These are phyloP conservation scores for Sebastes wilsoni DNA, from an alignment of 2,797 vertebrate species.

Conservation along the genomic window DNA sequence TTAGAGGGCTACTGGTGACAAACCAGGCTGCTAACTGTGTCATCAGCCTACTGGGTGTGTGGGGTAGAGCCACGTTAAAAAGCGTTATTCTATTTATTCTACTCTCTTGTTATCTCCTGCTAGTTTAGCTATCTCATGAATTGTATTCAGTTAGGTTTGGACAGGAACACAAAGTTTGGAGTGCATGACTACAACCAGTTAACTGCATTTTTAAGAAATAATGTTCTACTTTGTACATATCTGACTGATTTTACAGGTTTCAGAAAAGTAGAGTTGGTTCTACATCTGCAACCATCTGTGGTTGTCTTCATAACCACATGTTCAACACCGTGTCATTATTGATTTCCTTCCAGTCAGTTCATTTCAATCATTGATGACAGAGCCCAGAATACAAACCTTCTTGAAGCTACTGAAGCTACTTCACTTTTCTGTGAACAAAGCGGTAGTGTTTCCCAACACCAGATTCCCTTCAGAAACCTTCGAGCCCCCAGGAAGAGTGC, in stretches of 20 bases:
- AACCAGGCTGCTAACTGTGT: neutral
- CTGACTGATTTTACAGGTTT: neutral
- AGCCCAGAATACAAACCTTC: neutral
- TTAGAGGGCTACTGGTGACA: neutral
- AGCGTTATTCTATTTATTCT: too few species aligned
- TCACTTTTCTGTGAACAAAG: too few species aligned
- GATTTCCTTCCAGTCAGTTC: neutral
- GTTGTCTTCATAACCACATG: neutral
- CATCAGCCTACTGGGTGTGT: neutral
- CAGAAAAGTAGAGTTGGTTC: neutral
- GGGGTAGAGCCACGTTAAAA: neutral
- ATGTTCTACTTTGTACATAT: neutral
- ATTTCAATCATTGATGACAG: neutral
- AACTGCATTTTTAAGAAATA: neutral
- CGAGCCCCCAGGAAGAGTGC: too few species aligned
- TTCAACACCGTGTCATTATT: neutral
- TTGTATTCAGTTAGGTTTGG: neutral
- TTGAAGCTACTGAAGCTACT: neutral
- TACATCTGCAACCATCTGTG: neutral
- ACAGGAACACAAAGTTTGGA: neutral
- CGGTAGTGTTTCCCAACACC: too few species aligned
- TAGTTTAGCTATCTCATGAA: too few species aligned
- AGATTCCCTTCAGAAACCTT: too few species aligned
- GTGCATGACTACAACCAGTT: neutral
- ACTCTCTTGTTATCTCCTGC: neutral